Base-by-base conservation (phyloP, 2,888 invertebrate species). In the Sinohyriopsis cumingii region DNA sequence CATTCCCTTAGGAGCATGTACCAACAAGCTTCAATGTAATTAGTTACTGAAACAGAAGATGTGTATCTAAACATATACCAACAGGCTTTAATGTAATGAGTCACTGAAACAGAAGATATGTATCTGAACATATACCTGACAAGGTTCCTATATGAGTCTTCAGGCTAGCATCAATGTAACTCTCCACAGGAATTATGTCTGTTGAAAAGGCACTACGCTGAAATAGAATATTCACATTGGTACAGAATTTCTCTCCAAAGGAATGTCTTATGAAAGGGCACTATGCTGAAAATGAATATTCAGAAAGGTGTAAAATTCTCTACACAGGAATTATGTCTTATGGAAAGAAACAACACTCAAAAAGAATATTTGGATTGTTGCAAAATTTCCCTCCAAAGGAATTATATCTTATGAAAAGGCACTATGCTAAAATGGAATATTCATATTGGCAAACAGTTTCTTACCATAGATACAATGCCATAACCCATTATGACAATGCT, bases 131-230 rank as follows among this genome's bases (percentile, higher is more conserved):
- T 76, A 79, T 79, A 88, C 93, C 92, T 18, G 94, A 94, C 20
- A 94, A 89, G 1, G 93, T 93, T 60, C 92, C 92, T 68, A 94
- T 91, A 84, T 94, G 94, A 9, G 90, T 88, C 72, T 85, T 93
- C 55, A 95, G 93, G 7, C 95, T 93, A 67, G 93, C 93, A n/a
- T 95, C 91, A 4, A 95, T 93, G 79, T 95, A 95, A 83, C 94
- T 95, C 88, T 96, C 96, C 0, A 94, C 94, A 20, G 96, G 95
- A 77, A 96, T 94, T 56, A 95, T 93, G 87, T 96, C 95, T 75
- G 93, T 93, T 56, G 93, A 92, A 90, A 93, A 95, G 25, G 93
- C 93, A 81, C 88, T 90, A 55, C 93, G 92, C 94, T 94, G 90
- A 59, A 82, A 82, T 57, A 88, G 87, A 59, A 75, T 63, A 20